Conservation (phyloP, 2,888 invertebrate species). For the Cataglyphis albicans region DNA sequence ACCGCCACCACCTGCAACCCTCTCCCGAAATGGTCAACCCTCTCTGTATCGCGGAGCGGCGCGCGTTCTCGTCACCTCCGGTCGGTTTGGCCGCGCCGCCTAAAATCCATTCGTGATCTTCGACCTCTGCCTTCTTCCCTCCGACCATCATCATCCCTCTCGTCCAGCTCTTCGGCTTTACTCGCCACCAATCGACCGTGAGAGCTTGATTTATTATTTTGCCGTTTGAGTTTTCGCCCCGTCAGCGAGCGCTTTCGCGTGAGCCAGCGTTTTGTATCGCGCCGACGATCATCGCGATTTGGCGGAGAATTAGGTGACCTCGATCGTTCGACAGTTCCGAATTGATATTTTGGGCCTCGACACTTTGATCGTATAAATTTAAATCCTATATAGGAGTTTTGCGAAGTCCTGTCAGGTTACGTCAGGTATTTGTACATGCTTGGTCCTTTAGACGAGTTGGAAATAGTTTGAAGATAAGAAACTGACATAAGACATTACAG, state of each 20-base stretch:
- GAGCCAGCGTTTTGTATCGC: slow-evolving; percentile 41
- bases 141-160: not conserved
- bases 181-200: slow-evolving; percentile 16
- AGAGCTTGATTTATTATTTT: slow-evolving; percentile 35
- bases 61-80: slow-evolving; percentile 53
- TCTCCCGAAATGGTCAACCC: slow-evolving; percentile 77
- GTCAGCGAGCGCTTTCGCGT: slow-evolving; percentile 35
- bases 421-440: not conserved
- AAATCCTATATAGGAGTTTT: not conserved
- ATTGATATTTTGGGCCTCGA: not conserved
- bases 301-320: slow-evolving; percentile 46
- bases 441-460: not conserved
- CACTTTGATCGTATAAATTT: not conserved
- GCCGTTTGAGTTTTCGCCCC: slow-evolving; percentile 52
- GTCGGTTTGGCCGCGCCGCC: slow-evolving; percentile 43
- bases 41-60: slow-evolving; percentile 41
- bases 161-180: not conserved
- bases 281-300: slow-evolving; percentile 10
- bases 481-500: not conserved
- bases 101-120: slow-evolving; percentile 66
- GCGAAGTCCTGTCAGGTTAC: not conserved
- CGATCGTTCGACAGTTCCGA: slow-evolving; percentile 10
- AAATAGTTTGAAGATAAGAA: not conserved
- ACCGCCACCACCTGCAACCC: slow-evolving; percentile 74
- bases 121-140: slow-evolving; percentile 25